Evolutionary conservation across 2,113 vertebrate genomes (phyloP).

Genomic region (Actinemys pallida): DNA sequence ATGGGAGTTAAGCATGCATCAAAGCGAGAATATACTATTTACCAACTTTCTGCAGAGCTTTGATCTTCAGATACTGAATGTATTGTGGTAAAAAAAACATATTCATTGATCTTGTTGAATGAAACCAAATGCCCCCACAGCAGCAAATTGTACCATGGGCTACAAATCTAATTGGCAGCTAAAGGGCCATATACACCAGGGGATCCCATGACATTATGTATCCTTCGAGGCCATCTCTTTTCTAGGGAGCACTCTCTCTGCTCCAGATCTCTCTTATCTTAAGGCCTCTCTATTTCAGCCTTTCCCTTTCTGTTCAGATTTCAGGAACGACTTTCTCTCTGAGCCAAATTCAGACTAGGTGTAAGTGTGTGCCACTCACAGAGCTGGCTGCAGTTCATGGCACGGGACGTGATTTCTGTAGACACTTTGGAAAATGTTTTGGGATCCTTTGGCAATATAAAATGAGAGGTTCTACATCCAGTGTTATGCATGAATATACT

Average conservation of each 20-base stretch:
- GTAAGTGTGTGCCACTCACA: neutral
- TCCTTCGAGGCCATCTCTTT: slow-evolving; percentile 12
- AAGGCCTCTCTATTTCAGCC: neutral
- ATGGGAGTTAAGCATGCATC: slow-evolving; percentile 58
- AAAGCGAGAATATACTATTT: slow-evolving; percentile 75
- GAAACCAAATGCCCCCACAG: slow-evolving; percentile 66
- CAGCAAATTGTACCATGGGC: slow-evolving; percentile 23
- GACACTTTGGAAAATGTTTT: neutral
- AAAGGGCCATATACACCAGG: slow-evolving; percentile 27
- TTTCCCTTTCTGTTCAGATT: slow-evolving; percentile 1
- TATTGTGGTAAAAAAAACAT: slow-evolving; percentile 73
- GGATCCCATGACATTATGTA: slow-evolving; percentile 34
- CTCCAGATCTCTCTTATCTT: neutral
- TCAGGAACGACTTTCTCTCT: neutral
- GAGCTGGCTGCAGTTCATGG: neutral
- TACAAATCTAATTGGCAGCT: slow-evolving; percentile 72
- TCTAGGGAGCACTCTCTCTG: slow-evolving; percentile 24
- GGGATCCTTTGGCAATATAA: neutral
- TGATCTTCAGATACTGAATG: slow-evolving; percentile 81
- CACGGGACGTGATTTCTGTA: neutral
- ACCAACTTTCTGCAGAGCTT: slow-evolving; percentile 76
- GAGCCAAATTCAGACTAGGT: neutral
- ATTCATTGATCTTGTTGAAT: slow-evolving; percentile 74
- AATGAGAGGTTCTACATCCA: neutral
- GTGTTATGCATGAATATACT: neutral